Evolutionary conservation across 2,797 vertebrate genomes (phyloP).

Genomic region (Apogon talboti): DNA sequence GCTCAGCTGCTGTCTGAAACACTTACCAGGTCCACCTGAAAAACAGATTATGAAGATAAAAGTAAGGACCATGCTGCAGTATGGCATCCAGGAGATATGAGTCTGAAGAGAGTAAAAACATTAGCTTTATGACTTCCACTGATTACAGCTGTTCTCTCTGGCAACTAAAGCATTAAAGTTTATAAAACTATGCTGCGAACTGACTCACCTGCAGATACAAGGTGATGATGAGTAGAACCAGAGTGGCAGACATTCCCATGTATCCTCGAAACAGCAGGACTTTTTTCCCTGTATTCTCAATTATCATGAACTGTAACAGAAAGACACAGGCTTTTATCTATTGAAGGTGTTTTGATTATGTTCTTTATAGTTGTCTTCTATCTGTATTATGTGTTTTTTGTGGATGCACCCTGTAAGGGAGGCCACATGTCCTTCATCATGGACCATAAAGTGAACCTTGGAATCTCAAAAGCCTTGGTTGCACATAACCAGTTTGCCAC

Average conservation of each 20-base stretch:
- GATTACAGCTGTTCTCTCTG: not conserved
- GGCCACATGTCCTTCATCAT: too few species aligned
- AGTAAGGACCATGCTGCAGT: constrained; percentile 80
- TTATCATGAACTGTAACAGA: constrained; percentile 79
- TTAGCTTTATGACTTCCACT: not conserved
- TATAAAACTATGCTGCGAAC: too few species aligned
- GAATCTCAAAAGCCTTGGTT: too few species aligned
- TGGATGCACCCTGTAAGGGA: too few species aligned
- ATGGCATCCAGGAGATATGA: constrained; percentile 76
- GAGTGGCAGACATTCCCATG: constrained; percentile 57
- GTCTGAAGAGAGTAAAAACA: constrained; percentile 41
- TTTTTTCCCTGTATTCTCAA: constrained; percentile 78
- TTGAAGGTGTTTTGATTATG: too few species aligned
- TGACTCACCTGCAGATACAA: constrained; percentile 72
- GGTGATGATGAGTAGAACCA: constrained; percentile 71
- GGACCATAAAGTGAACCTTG: too few species aligned
- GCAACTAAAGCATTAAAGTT: not conserved
- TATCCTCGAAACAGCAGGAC: constrained; percentile 72
- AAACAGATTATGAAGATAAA: constrained; percentile 77
- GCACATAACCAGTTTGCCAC: constrained; percentile 26
- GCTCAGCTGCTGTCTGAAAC: not conserved
- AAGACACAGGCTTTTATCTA: constrained; percentile 16
- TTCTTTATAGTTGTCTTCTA: too few species aligned
- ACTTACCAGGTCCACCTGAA: constrained; percentile 73
- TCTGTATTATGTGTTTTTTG: too few species aligned